A percentile compares a stretch with the other conserved stretches of the same genome.
Evolutionary conservation across 2,888 invertebrate genomes (phyloP).

Genomic region (Corbicula japonica): DNA sequence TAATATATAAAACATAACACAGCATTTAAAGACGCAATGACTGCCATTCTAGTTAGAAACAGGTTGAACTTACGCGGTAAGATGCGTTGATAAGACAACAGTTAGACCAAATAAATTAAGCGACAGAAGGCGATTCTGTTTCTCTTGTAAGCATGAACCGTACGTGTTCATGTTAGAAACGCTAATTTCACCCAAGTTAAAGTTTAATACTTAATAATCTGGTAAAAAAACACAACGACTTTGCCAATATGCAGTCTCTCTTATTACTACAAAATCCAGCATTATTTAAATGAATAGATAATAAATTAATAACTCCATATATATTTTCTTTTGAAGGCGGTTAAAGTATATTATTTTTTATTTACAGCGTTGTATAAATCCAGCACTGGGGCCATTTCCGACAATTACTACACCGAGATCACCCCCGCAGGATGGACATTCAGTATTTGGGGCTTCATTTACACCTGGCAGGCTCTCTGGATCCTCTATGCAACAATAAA

Average conservation of each 20-base stretch:
- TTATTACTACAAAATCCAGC: neutral
- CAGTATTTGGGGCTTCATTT: constrained; percentile 82
- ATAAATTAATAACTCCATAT: neutral
- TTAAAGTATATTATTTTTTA: no score
- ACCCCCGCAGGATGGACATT: constrained; percentile 84
- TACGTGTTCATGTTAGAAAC: no score
- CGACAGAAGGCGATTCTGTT: no score
- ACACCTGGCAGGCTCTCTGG: constrained; percentile 82
- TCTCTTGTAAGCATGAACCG: no score
- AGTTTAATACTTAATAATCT: neutral
- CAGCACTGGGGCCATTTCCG: constrained; percentile 76
- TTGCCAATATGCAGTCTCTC: neutral
- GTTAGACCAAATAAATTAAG: no score
- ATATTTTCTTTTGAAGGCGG: constrained; percentile 1
- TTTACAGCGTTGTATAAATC: constrained; percentile 77
- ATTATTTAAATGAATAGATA: neutral
- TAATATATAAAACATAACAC: no score
- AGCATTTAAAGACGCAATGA: no score
- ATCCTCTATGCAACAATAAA: constrained; percentile 77
- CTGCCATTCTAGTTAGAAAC: no score
- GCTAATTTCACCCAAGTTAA: neutral
- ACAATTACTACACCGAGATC: constrained; percentile 78
- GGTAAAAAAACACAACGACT: neutral
- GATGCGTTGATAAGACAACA: no score
- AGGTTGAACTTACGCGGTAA: no score